Evolutionary conservation across 2,888 invertebrate species (phyloP).

Genomic region (Calameuta filiformis): DNA sequence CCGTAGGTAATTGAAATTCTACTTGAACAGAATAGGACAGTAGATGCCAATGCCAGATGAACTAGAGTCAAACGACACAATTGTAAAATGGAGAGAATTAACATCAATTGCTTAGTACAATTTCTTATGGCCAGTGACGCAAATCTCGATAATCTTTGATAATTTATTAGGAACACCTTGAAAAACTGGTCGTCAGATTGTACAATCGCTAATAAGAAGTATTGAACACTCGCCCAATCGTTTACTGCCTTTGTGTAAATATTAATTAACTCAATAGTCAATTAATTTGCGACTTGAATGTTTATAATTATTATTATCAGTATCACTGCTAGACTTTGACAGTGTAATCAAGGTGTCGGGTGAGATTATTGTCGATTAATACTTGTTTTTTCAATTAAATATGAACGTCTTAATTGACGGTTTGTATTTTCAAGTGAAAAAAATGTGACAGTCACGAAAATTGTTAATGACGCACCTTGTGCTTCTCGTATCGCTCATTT

Average conservation of each 20-base stretch:
- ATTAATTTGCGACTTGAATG: too few species aligned
- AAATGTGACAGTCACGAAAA: neutral
- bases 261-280: too few species aligned
- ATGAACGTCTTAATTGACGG: neutral
- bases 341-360: too few species aligned
- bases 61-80: conserved; percentile 49
- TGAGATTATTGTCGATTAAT: too few species aligned
- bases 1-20: neutral
- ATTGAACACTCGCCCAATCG: neutral
- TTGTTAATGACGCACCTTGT: neutral
- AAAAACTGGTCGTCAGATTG: neutral
- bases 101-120: conserved; percentile 41
- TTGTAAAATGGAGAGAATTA: conserved; percentile 47
- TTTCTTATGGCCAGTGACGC: conserved; percentile 38
- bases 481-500: neutral
- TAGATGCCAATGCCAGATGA: conserved; percentile 22
- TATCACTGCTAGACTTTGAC: too few species aligned
- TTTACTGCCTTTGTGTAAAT: neutral
- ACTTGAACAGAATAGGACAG: neutral
- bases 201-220: neutral
- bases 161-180: neutral
- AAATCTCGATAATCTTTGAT: conserved; percentile 27
- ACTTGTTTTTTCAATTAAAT: neutral
- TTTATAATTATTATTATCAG: too few species aligned
- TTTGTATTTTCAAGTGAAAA: neutral